Conservation (phyloP, 2,797 vertebrate species). For the Chloroceryle inda region DNA sequence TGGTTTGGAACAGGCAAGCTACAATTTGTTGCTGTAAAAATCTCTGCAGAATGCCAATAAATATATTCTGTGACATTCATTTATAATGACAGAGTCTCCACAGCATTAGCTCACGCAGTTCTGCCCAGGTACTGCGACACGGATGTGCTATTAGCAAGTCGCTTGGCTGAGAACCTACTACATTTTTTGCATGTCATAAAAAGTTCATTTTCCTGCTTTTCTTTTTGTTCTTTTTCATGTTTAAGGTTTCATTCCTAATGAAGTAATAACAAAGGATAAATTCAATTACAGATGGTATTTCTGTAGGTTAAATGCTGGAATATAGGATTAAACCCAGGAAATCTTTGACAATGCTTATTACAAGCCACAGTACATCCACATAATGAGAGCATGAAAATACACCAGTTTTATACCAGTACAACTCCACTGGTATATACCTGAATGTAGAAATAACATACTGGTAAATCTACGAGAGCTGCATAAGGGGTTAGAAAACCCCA, state of each 20-base stretch:
- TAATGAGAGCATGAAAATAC: neutral
- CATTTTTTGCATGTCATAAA: neutral
- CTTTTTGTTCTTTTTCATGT: neutral
- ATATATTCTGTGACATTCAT: neutral
- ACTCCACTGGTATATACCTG: neutral
- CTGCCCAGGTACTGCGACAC: neutral
- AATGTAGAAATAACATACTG: neutral
- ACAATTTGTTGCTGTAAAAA: slow-evolving; percentile 44
- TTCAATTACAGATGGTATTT: neutral
- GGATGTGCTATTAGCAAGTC: neutral
- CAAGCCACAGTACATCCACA: neutral
- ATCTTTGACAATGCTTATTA: neutral
- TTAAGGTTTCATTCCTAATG: neutral
- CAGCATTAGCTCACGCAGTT: neutral
- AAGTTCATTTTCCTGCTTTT: neutral
- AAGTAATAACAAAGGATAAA: neutral
- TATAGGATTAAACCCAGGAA: neutral
- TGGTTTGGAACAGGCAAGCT: slow-evolving; percentile 44
- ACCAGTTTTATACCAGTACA: neutral
- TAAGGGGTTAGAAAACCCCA: neutral
- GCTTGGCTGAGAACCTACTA: neutral
- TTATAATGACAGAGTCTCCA: neutral
- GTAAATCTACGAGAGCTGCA: neutral
- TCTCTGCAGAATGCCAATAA: slow-evolving; percentile 32
- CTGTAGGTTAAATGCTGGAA: neutral